Conservation (phyloP, 2,888 invertebrate species). For the Rhorus exstirpatorius region DNA sequence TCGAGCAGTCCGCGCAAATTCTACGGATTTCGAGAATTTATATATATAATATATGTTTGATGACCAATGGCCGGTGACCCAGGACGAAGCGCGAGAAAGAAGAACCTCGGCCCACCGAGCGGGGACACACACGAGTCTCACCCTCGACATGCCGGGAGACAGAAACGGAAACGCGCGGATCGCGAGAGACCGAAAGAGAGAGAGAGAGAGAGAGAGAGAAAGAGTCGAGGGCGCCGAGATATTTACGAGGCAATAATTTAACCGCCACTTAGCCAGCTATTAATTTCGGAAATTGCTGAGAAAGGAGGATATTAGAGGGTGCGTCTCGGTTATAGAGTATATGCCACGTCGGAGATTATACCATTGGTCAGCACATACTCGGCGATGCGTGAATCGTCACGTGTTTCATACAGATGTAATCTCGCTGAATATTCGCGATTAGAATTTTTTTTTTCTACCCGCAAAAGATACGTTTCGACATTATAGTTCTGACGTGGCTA, state of each 20-base stretch:
- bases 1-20: too few species aligned
- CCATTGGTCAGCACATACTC: slow-evolving; percentile 28
- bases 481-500: too few species aligned
- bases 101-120: slow-evolving; percentile 11
- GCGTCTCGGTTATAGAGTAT: slow-evolving; percentile 55
- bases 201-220: slow-evolving; percentile 75
- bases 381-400: neutral
- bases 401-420: slow-evolving; percentile 7
- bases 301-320: slow-evolving; percentile 81
- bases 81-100: slow-evolving; percentile 59
- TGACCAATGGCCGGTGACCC: slow-evolving; percentile 42
- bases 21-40: slow-evolving; percentile 6
- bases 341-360: slow-evolving; percentile 33
- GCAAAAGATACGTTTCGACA: too few species aligned
- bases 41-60: slow-evolving; percentile 19
- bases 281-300: slow-evolving; percentile 86
- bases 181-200: slow-evolving; percentile 53
- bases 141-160: slow-evolving; percentile 66
- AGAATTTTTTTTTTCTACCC: too few species aligned
- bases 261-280: slow-evolving; percentile 86
- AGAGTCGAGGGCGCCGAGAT: slow-evolving; percentile 81
- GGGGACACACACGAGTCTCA: slow-evolving; percentile 48
- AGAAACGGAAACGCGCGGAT: slow-evolving; percentile 70
- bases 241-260: slow-evolving; percentile 86
- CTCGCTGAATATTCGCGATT: neutral